Evolutionary conservation across 2,888 invertebrate species (phyloP), one percentile per base, ranked within the genome.

Genomic region (Ormyrus nitidulus): DNA sequence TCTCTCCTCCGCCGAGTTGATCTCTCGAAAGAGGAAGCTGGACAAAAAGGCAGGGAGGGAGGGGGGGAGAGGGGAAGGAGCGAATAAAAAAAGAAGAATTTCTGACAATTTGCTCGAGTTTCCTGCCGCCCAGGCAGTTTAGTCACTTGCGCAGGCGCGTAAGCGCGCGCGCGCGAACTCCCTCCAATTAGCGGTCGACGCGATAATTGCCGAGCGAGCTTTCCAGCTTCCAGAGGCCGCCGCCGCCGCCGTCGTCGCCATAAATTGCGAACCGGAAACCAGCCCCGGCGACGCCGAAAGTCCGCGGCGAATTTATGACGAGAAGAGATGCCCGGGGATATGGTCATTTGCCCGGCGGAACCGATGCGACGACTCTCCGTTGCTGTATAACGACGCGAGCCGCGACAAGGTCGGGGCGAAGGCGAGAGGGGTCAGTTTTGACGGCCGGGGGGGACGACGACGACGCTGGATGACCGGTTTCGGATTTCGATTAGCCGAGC

Each of bases 331-430:
- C 34, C 3, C 34, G 34, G 34, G 34, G 34, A 19, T 19, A 34
- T 34, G 34, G 34, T 34, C 34, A 34, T 34, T 34, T 34, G 34
- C 34, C 34, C 34, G 34, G 34, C 34, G 34, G 34, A 34, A 34
- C 34, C 34, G 34, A 34, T 34, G 34, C 34, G 34, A 34, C 34
- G 34, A 34, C 34, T 34, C 34, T 2, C 3, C 34, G 34, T 34
- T 34, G 0, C 4, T 2, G 19, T 0, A 2, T 34, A 34, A 34
- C 34, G 34, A 34, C 34, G 34, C 34, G 34, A 34, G 34, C 62
- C 11, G 34, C 68, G 10, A 56, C 71, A 64, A 88, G 88, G 90
- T 89, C 90, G 90, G 90, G 89, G 87, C 87, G 84, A 85, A 89
- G 34, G 34, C 34, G 34, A 34, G 34, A 34, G 34, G 34, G 34